phyloP scores from a whole-genome alignment of 2,113 vertebrate genomes.

The Oncorhynchus clarkii region DNA sequence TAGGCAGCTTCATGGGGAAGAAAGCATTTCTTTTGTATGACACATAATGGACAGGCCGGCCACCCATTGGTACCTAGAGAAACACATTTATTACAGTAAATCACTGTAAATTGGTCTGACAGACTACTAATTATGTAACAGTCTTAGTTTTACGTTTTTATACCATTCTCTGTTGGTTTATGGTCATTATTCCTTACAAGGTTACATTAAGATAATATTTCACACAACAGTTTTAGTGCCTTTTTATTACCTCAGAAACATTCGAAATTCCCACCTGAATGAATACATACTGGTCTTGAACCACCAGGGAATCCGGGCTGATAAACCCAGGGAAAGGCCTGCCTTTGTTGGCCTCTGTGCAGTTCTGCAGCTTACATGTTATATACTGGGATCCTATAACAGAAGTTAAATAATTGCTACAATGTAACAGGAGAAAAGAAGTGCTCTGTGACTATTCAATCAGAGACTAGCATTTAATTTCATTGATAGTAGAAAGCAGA shows the following conservation, averaged over 20 bases:
- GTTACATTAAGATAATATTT: constrained; percentile 53
- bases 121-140: neutral
- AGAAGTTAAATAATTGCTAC: constrained; percentile 41
- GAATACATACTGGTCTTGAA: constrained; percentile 94
- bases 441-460: constrained; percentile 31
- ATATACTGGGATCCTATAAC: constrained; percentile 88
- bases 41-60: constrained; percentile 88
- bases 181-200: constrained; percentile 19
- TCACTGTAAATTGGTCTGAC: neutral
- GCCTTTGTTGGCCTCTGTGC: constrained; percentile 83
- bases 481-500: constrained; percentile 34
- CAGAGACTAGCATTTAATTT: constrained; percentile 41
- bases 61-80: constrained; percentile 83
- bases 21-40: constrained; percentile 86
- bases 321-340: constrained; percentile 91
- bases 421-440: constrained; percentile 35
- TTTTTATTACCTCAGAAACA: constrained; percentile 70
- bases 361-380: constrained; percentile 92
- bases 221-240: constrained; percentile 48
- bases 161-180: constrained; percentile 27
- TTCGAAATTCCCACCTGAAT: constrained; percentile 82
- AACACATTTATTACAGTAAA: constrained; percentile 16
- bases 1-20: constrained; percentile 89
- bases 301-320: constrained; percentile 88
- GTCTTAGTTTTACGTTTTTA: constrained; percentile 28